A percentile compares a stretch with the other conserved stretches of the same genome.
phyloP scores from a whole-genome alignment of 1,140 invertebrate genomes.

The Lordiphosa stackelbergi region DNA sequence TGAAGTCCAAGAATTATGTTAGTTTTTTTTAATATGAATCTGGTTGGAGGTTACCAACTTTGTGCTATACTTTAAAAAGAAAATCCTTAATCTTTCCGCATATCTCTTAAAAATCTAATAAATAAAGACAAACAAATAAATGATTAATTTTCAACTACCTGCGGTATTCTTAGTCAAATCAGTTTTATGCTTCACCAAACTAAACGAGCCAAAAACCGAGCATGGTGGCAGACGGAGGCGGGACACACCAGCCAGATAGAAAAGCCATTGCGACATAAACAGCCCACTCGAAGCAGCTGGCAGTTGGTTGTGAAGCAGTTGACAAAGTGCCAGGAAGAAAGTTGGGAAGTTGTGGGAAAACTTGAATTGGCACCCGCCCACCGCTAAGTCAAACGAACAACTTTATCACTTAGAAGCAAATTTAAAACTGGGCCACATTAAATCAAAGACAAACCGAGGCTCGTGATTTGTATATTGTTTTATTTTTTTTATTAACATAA shows the following conservation, averaged over 20 bases:
- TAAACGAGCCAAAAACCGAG: background rate
- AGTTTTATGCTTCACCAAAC: too few relatives aligned
- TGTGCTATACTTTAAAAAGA: too few relatives aligned
- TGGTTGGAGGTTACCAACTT: too few relatives aligned
- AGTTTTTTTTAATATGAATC: too few relatives aligned
- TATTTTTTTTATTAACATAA: conserved; percentile 65
- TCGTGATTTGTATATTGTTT: conserved; percentile 59
- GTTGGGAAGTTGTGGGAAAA: conserved; percentile 25
- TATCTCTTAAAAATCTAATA: too few relatives aligned
- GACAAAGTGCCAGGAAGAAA: conserved; percentile 48
- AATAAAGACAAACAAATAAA: too few relatives aligned
- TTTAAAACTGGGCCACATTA: conserved; percentile 25
- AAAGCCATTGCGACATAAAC: conserved; percentile 65
- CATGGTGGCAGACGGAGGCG: background rate
- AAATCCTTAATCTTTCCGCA: too few relatives aligned
- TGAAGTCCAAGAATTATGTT: too few relatives aligned
- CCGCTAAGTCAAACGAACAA: conserved; percentile 55
- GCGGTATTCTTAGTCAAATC: too few relatives aligned
- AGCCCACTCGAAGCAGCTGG: conserved; percentile 43
- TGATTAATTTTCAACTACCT: too few relatives aligned
- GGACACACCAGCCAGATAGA: conserved; percentile 19
- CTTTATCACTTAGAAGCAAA: conserved; percentile 55
- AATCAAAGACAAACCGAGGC: conserved; percentile 30
- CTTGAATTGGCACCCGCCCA: conserved; percentile 34
- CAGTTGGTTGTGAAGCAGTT: conserved; percentile 36